Conservation (phyloP, 2,797 vertebrate genomes). For the Danio aesculapii region DNA sequence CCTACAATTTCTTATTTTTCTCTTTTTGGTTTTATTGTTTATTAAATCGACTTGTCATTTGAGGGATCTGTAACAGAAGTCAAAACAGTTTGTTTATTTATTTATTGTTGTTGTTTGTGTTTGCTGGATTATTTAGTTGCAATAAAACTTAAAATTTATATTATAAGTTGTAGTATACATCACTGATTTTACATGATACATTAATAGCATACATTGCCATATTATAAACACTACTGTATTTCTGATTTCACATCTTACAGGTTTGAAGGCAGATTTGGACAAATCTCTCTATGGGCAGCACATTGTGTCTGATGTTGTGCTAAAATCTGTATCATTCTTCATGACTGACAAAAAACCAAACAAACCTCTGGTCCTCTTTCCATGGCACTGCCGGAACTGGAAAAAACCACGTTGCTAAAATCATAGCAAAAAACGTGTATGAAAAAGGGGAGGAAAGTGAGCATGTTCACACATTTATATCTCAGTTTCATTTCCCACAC, state of each 20-base stretch:
- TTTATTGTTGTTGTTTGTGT: no score
- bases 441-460: background rate
- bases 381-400: constrained; percentile 5
- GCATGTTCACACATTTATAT: constrained; percentile 1
- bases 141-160: no score
- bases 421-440: constrained; percentile 21
- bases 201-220: no score
- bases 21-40: no score
- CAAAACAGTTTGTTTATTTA: no score
- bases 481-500: constrained; percentile 29
- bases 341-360: constrained; percentile 21
- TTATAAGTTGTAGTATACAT: no score
- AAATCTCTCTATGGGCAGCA: constrained; percentile 29
- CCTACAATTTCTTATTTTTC: no score
- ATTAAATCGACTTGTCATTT: no score
- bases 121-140: no score
- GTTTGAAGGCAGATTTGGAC: constrained; percentile 5
- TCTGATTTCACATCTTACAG: background rate
- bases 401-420: background rate
- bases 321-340: background rate
- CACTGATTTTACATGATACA: no score
- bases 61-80: no score
- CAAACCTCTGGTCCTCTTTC: constrained; percentile 29
- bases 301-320: background rate
- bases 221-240: no score